Evolutionary conservation across 2,888 invertebrate species (phyloP).

Genomic region (Drosophila testacea): DNA sequence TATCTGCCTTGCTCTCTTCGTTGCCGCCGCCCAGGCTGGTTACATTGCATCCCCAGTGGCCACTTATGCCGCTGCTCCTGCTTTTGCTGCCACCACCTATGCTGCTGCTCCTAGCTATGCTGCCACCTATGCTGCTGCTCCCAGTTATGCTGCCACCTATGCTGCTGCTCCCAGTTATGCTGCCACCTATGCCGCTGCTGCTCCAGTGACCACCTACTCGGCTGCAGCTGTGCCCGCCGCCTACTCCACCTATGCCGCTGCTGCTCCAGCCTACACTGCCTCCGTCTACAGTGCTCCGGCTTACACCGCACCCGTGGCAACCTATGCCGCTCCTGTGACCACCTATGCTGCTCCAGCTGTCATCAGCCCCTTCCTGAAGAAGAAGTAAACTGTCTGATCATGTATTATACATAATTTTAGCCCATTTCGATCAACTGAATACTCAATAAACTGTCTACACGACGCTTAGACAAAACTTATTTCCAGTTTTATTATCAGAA

Average conservation of each 20-base stretch:
- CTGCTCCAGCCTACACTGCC: conserved; percentile 51
- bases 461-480: conserved; percentile 7
- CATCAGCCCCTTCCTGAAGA: conserved; percentile 70
- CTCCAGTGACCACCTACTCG: conserved; percentile 58
- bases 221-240: conserved; percentile 52
- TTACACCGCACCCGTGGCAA: conserved; percentile 58
- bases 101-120: conserved; percentile 54
- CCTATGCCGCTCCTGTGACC: conserved; percentile 61
- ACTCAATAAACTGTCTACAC: conserved; percentile 49
- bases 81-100: conserved; percentile 51
- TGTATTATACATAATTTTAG: background rate
- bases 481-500: background rate
- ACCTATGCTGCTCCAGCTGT: conserved; percentile 68
- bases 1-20: conserved; percentile 79
- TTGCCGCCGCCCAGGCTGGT: conserved; percentile 80
- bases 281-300: conserved; percentile 59
- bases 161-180: conserved; percentile 55
- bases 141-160: conserved; percentile 55
- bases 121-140: conserved; percentile 58
- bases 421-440: conserved; percentile 14
- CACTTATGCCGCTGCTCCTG: conserved; percentile 55
- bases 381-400: conserved; percentile 61
- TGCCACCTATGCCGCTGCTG: conserved; percentile 59
- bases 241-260: conserved; percentile 60
- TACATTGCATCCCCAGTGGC: conserved; percentile 60